Evolutionary conservation across 2,797 vertebrate species (phyloP), one percentile per base, ranked within the genome.

Genomic region (Cichlasoma orientale): DNA sequence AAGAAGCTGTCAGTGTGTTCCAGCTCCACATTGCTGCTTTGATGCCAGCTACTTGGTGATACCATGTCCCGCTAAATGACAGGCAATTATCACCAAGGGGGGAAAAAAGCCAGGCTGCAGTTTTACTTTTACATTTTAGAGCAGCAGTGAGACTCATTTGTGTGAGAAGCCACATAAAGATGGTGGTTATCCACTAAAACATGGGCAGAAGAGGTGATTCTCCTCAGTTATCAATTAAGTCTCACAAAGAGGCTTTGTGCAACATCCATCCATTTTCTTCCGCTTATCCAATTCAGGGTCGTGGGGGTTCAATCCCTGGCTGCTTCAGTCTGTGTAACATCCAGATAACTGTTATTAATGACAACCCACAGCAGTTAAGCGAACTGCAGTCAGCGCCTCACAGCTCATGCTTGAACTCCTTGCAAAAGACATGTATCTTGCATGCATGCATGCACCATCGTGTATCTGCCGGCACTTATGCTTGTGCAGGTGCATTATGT

Each of bases 1-100:
- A 96, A 0, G 95, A 96, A 87, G 95, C 95, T 13, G 94, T 96
- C 59, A 94, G 94, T 4, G 95, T 95, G 78, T 97, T 96, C 75
- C 95, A 95, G 90, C 96, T 96, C 0, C 95, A 96, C 87, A 94
- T 94, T 0, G 95, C 95, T 36, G 96, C 96, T 3, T 73, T 96
- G 79, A 91, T 95, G 86, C 93, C 95, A n/a, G 94, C 93, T 88
- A 61, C 90, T 93, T 54, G 83, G 92, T 38, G 94, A 94, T 84
- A 68, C 92, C 68, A n/a, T 84, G 21, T 92, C 92, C 56, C 92
- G 92, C 95, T 97, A 92, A 87, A 77, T 86, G 87, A 75, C 88
- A 79, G 80, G 66, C 80, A 87, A 78, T 89, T 86, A 90, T 78
- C 25, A 72, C 47, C 9, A 7, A 74, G 55, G 77, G 74, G 27